A percentile compares a stretch with the other conserved stretches of the same genome.
Conservation (phyloP, 2,888 invertebrate species). For the Ormyrus thymus region DNA sequence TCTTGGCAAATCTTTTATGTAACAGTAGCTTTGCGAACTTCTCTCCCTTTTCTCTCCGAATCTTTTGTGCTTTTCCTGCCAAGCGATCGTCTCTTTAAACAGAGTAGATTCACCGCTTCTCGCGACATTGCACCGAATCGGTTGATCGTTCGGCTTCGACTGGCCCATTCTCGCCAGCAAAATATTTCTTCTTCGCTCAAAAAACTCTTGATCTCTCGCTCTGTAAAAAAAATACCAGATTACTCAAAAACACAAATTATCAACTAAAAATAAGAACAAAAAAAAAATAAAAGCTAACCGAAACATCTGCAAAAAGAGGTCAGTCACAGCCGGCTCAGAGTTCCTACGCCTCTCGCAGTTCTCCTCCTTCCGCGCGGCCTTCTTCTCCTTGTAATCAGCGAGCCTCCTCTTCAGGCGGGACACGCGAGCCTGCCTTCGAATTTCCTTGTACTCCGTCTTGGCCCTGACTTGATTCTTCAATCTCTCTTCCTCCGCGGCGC, state of each 20-base stretch:
- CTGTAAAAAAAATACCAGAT: constrained; percentile 58
- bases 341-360: not conserved
- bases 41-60: not conserved
- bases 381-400: constrained; percentile 56
- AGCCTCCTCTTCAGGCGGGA: constrained; percentile 57
- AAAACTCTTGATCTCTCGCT: constrained; percentile 65
- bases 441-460: constrained; percentile 59
- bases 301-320: constrained; percentile 31
- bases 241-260: not conserved
- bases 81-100: constrained; percentile 66
- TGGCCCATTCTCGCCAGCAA: constrained; percentile 50
- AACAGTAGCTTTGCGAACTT: constrained; percentile 50
- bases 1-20: constrained; percentile 69
- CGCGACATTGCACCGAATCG: not conserved
- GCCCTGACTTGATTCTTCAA: constrained; percentile 56
- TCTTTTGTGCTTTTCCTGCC: constrained; percentile 66
- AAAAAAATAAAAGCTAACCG: constrained; percentile 38
- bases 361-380: not conserved
- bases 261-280: not conserved
- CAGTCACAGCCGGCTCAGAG: not conserved
- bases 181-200: constrained; percentile 61
- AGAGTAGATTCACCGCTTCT: constrained; percentile 62
- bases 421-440: constrained; percentile 57
- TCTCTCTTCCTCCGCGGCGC: constrained; percentile 62
- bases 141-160: not conserved